Conservation (phyloP, 2,888 invertebrate species). For the Megastigmus dorsalis region DNA sequence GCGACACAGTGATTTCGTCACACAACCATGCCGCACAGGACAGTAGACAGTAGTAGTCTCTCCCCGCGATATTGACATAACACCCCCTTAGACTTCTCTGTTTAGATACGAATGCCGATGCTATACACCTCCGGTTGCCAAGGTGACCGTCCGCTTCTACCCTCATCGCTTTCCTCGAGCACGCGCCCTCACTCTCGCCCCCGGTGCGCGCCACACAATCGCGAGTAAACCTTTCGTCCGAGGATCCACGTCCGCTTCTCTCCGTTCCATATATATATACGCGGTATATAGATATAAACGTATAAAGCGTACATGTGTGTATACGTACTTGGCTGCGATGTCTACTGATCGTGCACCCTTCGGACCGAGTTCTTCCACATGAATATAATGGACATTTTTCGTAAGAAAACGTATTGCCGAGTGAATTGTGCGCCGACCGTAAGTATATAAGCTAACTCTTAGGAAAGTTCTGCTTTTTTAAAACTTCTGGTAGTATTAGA, state of each 20-base stretch:
- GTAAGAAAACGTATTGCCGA: too few relatives aligned
- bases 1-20: slow-evolving; percentile 25
- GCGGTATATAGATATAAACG: too few relatives aligned
- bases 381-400: too few relatives aligned
- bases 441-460: too few relatives aligned
- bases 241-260: background rate
- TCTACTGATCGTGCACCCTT: background rate
- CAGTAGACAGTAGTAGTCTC: background rate
- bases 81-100: slow-evolving; percentile 55
- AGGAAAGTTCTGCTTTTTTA: too few relatives aligned
- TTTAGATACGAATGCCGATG: slow-evolving; percentile 57
- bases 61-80: slow-evolving; percentile 60
- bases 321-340: too few relatives aligned
- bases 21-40: background rate
- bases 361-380: background rate
- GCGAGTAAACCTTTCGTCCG: background rate
- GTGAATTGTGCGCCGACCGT: too few relatives aligned
- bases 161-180: slow-evolving; percentile 54
- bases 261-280: too few relatives aligned
- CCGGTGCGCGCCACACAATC: background rate
- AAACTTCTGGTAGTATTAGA: too few relatives aligned
- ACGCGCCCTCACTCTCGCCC: slow-evolving; percentile 1
- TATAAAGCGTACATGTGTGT: too few relatives aligned
- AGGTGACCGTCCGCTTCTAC: slow-evolving; percentile 56
- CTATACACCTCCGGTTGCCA: slow-evolving; percentile 57